Percentiles rank a stretch among this genome's conserved stretches.
Evolutionary conservation across 2,888 invertebrate species (phyloP).

Genomic region (Scelioninae gen. 1): DNA sequence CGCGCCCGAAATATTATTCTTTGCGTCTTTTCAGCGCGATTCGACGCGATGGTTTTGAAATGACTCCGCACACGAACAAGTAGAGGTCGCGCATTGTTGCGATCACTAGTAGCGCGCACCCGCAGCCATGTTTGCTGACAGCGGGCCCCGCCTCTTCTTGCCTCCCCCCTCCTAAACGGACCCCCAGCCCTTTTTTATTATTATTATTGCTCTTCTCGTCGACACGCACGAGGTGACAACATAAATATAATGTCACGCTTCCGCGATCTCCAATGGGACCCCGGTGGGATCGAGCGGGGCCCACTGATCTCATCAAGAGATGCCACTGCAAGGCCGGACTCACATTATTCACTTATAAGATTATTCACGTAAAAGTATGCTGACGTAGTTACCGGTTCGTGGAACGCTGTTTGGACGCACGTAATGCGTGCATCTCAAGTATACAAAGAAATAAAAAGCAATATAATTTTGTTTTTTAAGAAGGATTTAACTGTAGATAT

Average conservation of each 20-base stretch:
- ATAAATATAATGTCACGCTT: constrained; percentile 84
- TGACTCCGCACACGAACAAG: constrained; percentile 74
- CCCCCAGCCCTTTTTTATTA: constrained; percentile 49
- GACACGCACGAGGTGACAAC: constrained; percentile 82
- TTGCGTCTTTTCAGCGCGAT: constrained; percentile 75
- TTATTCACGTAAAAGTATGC: constrained; percentile 26
- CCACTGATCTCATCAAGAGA: constrained; percentile 60
- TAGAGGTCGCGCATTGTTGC: constrained; percentile 75
- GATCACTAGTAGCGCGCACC: constrained; percentile 72
- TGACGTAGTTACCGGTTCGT: constrained; percentile 1
- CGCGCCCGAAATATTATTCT: constrained; percentile 66
- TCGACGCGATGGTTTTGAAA: constrained; percentile 80
- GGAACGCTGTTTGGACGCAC: background rate
- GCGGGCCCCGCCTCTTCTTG: constrained; percentile 75
- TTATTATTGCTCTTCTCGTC: constrained; percentile 71
- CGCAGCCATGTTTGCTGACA: constrained; percentile 80
- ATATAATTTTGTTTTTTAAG: no score
- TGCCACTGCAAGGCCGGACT: constrained; percentile 38
- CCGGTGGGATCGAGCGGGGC: constrained; percentile 52
- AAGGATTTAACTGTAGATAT: no score
- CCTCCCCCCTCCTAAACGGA: constrained; percentile 23
- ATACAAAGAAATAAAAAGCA: no score
- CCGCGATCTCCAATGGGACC: constrained; percentile 80
- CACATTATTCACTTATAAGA: constrained; percentile 41
- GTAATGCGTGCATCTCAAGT: no score